Evolutionary conservation across 1,140 invertebrate species (phyloP).

Genomic region (Octopus bimaculoides): DNA sequence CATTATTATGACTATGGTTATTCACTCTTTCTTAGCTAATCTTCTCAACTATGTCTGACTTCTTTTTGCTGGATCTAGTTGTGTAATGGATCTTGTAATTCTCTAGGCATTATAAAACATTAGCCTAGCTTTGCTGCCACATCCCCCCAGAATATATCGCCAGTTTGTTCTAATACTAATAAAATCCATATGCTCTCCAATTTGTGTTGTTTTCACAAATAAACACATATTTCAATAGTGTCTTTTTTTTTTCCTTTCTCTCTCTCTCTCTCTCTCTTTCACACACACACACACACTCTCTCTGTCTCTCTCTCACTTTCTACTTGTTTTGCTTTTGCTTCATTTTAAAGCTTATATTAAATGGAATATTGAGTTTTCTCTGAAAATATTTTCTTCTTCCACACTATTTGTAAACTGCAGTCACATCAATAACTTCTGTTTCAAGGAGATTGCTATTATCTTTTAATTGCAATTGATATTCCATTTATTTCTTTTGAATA

Average conservation of each 20-base stretch:
- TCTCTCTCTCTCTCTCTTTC: neutral
- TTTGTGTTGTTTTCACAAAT: neutral
- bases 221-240: neutral
- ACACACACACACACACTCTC: neutral
- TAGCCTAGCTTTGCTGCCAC: neutral
- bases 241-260: neutral
- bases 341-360: neutral
- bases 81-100: neutral
- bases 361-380: neutral
- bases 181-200: slow-evolving; percentile 1
- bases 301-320: neutral
- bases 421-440: neutral
- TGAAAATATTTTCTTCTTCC: neutral
- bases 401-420: neutral
- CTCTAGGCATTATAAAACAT: neutral
- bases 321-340: neutral
- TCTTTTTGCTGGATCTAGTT: neutral
- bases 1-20: neutral
- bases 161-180: neutral
- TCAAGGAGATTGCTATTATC: neutral
- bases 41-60: neutral
- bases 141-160: neutral
- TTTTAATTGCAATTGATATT: no score
- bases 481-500: no score
- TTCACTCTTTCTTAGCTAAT: neutral